A percentile compares a stretch with the other conserved stretches of the same genome.
These are phyloP conservation scores for Dendrolimus punctatus DNA, from an alignment of 1,140 invertebrate genomes.

Conservation along the genomic window DNA sequence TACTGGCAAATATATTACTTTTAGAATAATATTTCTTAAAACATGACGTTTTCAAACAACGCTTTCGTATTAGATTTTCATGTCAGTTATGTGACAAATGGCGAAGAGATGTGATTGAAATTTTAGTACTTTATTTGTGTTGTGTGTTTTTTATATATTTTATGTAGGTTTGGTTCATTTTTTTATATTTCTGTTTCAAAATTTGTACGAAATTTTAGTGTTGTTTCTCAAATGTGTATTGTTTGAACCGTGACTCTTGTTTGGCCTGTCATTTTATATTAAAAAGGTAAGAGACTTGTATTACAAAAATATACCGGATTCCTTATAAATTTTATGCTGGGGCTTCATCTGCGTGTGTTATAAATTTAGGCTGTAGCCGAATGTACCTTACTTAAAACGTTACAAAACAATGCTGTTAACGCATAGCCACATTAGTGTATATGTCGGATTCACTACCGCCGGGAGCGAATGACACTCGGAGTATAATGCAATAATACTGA, in stretches of 20 bases:
- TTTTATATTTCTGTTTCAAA: slow-evolving; percentile 33
- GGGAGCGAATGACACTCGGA: too few relatives aligned
- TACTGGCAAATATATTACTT: background rate
- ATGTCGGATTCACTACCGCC: too few relatives aligned
- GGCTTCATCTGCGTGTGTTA: too few relatives aligned
- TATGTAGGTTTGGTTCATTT: slow-evolving; percentile 61
- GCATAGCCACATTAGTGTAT: too few relatives aligned
- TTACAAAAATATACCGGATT: too few relatives aligned
- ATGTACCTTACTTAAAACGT: too few relatives aligned
- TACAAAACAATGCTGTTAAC: too few relatives aligned
- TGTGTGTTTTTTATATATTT: slow-evolving; percentile 59
- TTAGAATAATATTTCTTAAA: background rate
- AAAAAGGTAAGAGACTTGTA: slow-evolving; percentile 8
- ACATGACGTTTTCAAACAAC: too few relatives aligned
- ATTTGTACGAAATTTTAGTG: slow-evolving; percentile 58
- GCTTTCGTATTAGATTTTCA: background rate
- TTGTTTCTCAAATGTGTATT: too few relatives aligned
- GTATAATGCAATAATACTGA: too few relatives aligned
- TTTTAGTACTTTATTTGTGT: slow-evolving; percentile 62
- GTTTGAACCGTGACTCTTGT: slow-evolving; percentile 21
- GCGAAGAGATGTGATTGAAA: slow-evolving; percentile 60
- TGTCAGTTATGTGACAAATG: slow-evolving; percentile 44
- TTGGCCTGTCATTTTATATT: slow-evolving; percentile 12
- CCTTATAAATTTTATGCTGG: too few relatives aligned
- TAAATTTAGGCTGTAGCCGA: too few relatives aligned